Base-by-base conservation (phyloP, 2,888 invertebrate species). In the Rhingia rostrata region DNA sequence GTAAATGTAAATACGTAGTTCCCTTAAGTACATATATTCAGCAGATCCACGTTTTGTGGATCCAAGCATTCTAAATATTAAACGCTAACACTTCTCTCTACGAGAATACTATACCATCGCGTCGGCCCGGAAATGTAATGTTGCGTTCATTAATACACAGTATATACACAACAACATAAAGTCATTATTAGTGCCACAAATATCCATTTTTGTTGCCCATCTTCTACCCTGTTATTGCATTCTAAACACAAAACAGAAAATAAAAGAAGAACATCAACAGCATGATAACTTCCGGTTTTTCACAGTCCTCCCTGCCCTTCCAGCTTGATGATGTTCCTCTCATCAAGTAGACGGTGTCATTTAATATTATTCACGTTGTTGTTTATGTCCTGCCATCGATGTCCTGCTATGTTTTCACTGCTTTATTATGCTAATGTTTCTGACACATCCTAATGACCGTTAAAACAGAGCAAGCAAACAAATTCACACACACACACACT, bases 391-490 rank as follows among this genome's bases (percentile, higher is more conserved):
- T 80, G 72, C 75, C 86, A 81, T 86, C 86, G 86, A 86, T 86
- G 83, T 84, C 84, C 84, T 80, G 77, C 84, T 81, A 77, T 74
- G 84, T 86, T 83, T 82, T 78, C 86, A 86, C 70, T 72, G 86
- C 78, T 86, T 86, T 86, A 84, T 86, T 86, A 86, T 86, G 86
- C 83, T 86, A 86, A 86, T 86, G 84, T 77, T 84, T 70, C 70
- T 84, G 86, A 86, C 83, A 74, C 77, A 73, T 78, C 84, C 80
- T 86, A 80, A 84, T 83, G 84, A 80, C 84, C 84, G 80, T 84
- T 84, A 84, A 80, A 84, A 74, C 70, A 70, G 80, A 79, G 80
- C 58, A 74, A 74, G 58, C 74, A 80, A 70, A 84, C 69, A 84
- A 84, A 80, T 60, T 54, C 60, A 64, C 43, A 60, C 58, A 69